A percentile compares a stretch with the other conserved stretches of the same genome.
These are phyloP conservation scores for Mythimna lalbum DNA, from an alignment of 2,888 invertebrate species.

Conservation along the genomic window DNA sequence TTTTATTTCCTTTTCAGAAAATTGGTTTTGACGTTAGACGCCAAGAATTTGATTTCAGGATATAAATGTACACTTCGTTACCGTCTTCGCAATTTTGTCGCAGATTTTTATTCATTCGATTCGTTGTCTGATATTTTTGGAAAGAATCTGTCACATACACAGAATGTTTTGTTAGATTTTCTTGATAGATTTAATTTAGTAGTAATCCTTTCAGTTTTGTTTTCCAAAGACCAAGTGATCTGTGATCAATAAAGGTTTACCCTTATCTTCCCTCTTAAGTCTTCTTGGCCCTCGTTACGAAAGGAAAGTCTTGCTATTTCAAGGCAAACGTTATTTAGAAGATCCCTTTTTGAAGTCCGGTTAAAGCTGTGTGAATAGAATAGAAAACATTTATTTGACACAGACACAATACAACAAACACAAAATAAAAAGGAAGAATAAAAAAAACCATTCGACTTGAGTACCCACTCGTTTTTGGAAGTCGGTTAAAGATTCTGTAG, in stretches of 20 bases:
- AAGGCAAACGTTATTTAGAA: constrained; percentile 18
- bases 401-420: no score
- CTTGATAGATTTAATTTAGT: constrained; percentile 4
- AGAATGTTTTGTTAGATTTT: constrained; percentile 1
- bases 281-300: neutral
- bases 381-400: no score
- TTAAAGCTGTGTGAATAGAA: neutral
- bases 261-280: constrained; percentile 4
- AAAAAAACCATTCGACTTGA: no score
- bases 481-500: no score
- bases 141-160: constrained; percentile 4
- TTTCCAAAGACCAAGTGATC: constrained; percentile 9
- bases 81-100: constrained; percentile 3
- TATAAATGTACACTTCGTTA: constrained; percentile 28
- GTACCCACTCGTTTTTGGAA: no score
- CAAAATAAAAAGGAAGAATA: no score
- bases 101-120: constrained; percentile 15
- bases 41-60: constrained; percentile 25
- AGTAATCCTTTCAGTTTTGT: constrained; percentile 6
- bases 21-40: constrained; percentile 33
- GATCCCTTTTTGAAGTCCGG: neutral
- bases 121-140: constrained; percentile 26
- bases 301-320: constrained; percentile 13
- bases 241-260: constrained; percentile 13
- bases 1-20: constrained; percentile 18